These are phyloP conservation scores for Brachionus rotundiformis DNA, from an alignment of 1,140 invertebrate species.

Conservation along the genomic window DNA sequence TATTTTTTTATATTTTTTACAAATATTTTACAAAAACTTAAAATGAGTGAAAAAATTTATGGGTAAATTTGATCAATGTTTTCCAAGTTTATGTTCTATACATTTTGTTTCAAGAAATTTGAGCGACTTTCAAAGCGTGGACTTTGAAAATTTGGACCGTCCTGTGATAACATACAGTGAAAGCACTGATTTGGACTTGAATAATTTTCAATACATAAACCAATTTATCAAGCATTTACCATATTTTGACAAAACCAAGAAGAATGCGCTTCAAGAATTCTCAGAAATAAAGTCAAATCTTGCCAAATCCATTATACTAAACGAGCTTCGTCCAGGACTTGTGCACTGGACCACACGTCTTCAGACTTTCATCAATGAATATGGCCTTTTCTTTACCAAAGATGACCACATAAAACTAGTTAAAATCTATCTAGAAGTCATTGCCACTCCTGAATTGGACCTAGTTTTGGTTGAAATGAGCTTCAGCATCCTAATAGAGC, in stretches of 20 bases:
- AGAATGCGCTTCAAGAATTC: not conserved
- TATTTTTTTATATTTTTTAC: not conserved
- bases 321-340: conserved; percentile 46
- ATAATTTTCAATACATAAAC: not conserved
- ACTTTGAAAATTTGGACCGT: not conserved
- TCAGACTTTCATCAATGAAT: conserved; percentile 32
- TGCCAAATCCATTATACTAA: not conserved
- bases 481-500: not conserved
- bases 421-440: conserved; percentile 6
- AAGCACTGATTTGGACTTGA: not conserved
- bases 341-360: conserved; percentile 27
- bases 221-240: conserved; percentile 51
- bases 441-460: conserved; percentile 16
- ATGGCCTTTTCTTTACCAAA: conserved; percentile 39
- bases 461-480: not conserved
- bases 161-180: not conserved
- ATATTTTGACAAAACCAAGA: conserved; percentile 22
- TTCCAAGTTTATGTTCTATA: no score
- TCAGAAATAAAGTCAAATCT: conserved; percentile 17
- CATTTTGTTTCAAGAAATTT: not conserved
- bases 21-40: not conserved
- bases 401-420: conserved; percentile 45
- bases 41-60: conserved; percentile 14
- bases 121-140: not conserved
- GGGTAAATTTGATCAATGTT: not conserved